Base-by-base conservation (phyloP, 1,140 invertebrate genomes). In the Belonocnema kinseyi region DNA sequence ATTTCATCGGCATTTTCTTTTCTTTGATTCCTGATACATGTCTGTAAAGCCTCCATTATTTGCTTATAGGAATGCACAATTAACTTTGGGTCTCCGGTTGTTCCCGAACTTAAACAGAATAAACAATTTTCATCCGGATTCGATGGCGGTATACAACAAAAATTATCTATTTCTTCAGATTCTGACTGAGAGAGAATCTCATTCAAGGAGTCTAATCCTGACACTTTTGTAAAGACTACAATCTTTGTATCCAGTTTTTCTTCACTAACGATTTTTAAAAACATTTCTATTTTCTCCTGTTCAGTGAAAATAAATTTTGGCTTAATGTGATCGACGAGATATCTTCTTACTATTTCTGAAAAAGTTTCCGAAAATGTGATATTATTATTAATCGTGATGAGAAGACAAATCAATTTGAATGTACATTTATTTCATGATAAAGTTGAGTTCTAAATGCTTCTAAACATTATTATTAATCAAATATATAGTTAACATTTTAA, bases 281-380 rank as follows among this genome's bases (percentile, higher is more conserved):
- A 73, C 17, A 78, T 56, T 5, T 78, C 52, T 0, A 85, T 26
- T 26, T 51, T 82, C 0, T 75, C 53, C 19, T 84, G 52, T 40
- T 86, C 82, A 0, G 83, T 81, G 72, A 92, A 92, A 2, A 91
- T 80, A n/a, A 91, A 74, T 80, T 88, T 89, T n/a, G 91, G 90
- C 11, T 81, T 80, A 6, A 87, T 82, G 8, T 89, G 73, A 1
- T 84, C 79, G 46, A 91, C 76, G 10, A 91, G 82, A 72, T 89
- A 86, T 33, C 26, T 33, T 33, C 26, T 83, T 77, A 0, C 85
- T 80, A 2, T 82, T 12, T 74, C 88, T 90, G 74, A 50, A 84
- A 86, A 33, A 33, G 26, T 33, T 3, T 33, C 26, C 3, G 4
- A 33, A 33, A 5, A 33, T 33, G 5, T 33, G 26, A 33, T 33